Conservation (phyloP, 2,888 invertebrate species). For the Metopia argyrocephala region DNA sequence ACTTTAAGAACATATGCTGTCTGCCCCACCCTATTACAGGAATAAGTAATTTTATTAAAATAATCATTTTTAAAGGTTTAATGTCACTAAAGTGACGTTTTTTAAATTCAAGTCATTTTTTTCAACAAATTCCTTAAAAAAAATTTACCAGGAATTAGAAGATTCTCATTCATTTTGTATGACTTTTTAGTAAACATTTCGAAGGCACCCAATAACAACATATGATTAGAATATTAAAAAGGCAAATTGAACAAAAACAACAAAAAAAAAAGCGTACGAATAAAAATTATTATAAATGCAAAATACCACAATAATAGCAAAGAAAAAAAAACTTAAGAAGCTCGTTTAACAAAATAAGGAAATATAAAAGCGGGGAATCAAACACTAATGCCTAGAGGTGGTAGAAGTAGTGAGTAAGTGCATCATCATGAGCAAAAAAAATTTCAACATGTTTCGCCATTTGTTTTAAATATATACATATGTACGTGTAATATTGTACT, state of each 20-base stretch:
- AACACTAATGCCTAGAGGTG: neutral
- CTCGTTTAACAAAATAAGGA: neutral
- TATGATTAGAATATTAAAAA: conserved; percentile 61
- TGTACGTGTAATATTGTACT: conserved; percentile 6
- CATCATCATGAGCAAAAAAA: neutral
- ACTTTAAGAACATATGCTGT: too few species aligned
- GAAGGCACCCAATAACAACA: conserved; percentile 24
- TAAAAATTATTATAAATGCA: conserved; percentile 35
- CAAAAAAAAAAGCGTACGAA: neutral
- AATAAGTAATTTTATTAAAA: too few species aligned
- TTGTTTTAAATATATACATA: conserved; percentile 34
- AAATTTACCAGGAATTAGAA: neutral
- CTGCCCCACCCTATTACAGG: too few species aligned
- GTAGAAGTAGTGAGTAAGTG: neutral
- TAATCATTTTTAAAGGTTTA: conserved; percentile 1
- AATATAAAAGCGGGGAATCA: neutral
- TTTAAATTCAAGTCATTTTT: conserved; percentile 47
- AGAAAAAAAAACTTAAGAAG: conserved; percentile 15
- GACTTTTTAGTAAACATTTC: conserved; percentile 33
- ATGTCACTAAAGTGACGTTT: conserved; percentile 13
- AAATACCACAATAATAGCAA: conserved; percentile 34
- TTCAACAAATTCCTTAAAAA: conserved; percentile 2
- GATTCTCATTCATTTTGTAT: conserved; percentile 21
- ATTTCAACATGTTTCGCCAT: conserved; percentile 52
- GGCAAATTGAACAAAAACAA: conserved; percentile 23